Evolutionary conservation across 2,113 vertebrate genomes (phyloP).

Genomic region (Willisornis vidua): DNA sequence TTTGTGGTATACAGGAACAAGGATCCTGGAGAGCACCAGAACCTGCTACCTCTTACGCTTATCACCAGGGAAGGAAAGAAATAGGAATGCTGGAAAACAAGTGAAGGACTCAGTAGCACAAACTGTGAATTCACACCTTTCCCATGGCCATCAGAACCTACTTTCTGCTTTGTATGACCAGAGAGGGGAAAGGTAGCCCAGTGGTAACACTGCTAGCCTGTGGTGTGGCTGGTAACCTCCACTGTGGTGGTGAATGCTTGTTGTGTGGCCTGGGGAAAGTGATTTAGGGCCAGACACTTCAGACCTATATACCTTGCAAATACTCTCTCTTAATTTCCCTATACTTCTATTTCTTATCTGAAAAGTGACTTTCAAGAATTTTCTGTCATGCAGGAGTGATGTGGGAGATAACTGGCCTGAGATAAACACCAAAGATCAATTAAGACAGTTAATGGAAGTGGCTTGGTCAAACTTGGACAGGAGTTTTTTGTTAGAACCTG

Average conservation of each 20-base stretch:
- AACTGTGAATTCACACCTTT: not conserved
- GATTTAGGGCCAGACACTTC: too few relatives aligned
- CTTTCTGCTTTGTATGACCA: not conserved
- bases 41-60: not conserved
- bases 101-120: not conserved
- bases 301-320: too few relatives aligned
- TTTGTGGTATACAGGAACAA: not conserved
- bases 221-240: rapidly evolving
- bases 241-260: rapidly evolving
- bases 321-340: too few relatives aligned
- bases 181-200: not conserved
- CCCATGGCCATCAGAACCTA: not conserved
- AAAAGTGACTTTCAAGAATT: too few relatives aligned
- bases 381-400: not conserved
- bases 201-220: rapidly evolving
- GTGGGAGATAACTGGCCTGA: not conserved
- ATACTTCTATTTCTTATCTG: too few relatives aligned
- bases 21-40: not conserved
- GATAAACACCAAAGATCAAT: not conserved
- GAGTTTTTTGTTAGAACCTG: not conserved
- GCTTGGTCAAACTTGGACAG: not conserved
- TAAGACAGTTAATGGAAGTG: not conserved
- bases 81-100: not conserved
- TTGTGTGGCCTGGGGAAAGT: not conserved
- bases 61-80: not conserved